A percentile compares a stretch with the other conserved stretches of the same genome.
Evolutionary conservation across 1,140 invertebrate species (phyloP).

Genomic region (Lordiphosa collinella): DNA sequence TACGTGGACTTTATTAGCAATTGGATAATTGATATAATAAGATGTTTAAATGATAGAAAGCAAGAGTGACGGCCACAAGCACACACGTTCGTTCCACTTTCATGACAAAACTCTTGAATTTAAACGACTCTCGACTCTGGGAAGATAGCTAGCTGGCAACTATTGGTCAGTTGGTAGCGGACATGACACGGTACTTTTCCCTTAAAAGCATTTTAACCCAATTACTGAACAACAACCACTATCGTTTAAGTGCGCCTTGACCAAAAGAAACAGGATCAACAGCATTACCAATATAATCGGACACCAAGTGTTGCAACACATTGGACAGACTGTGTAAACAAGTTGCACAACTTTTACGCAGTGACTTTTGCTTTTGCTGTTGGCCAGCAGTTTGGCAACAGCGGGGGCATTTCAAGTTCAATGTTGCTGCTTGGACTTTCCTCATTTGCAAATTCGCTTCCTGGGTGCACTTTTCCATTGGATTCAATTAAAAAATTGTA

Average conservation of each 20-base stretch:
- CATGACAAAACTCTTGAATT: constrained; percentile 12
- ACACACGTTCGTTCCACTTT: constrained; percentile 39
- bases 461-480: constrained; percentile 29
- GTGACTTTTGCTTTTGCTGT: constrained; percentile 20
- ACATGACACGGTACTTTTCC: constrained; percentile 42
- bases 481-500: constrained; percentile 48
- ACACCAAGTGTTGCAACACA: constrained; percentile 9
- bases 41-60: constrained; percentile 51
- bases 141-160: not conserved
- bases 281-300: constrained; percentile 10
- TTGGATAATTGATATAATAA: constrained; percentile 74
- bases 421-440: constrained; percentile 51
- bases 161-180: constrained; percentile 16
- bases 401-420: constrained; percentile 52
- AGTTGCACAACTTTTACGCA: constrained; percentile 59
- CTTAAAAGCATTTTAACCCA: constrained; percentile 58
- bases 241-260: constrained; percentile 28
- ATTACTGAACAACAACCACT: constrained; percentile 17
- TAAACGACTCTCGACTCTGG: not conserved
- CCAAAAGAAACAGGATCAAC: constrained; percentile 41
- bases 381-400: not conserved
- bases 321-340: constrained; percentile 6
- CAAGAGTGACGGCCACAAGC: constrained; percentile 7
- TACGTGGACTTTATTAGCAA: constrained; percentile 72
- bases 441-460: constrained; percentile 32